Evolutionary conservation across 2,113 vertebrate genomes (phyloP).

Genomic region (Nesoenas mayeri): DNA sequence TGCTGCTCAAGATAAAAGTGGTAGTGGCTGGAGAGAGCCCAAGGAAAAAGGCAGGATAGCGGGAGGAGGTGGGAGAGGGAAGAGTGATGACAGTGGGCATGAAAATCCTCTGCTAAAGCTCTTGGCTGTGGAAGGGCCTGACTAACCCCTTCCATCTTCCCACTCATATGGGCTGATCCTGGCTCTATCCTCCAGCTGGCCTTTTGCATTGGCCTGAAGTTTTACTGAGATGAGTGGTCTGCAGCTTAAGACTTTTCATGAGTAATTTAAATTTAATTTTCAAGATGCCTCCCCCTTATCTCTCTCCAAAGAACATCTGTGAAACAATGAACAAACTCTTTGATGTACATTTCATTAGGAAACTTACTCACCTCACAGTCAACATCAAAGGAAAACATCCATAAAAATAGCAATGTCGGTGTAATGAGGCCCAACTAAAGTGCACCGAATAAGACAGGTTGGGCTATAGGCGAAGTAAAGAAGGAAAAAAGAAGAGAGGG

Average conservation of each 20-base stretch:
- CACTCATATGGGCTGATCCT: background rate
- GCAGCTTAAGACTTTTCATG: background rate
- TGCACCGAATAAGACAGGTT: background rate
- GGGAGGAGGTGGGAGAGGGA: background rate
- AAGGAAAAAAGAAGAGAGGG: background rate
- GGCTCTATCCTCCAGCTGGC: constrained; percentile 19
- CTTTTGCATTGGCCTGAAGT: background rate
- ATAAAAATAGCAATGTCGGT: background rate
- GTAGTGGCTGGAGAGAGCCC: background rate
- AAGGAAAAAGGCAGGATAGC: background rate
- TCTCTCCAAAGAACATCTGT: background rate
- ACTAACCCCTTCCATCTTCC: constrained; percentile 53
- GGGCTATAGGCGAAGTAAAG: background rate
- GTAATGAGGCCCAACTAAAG: background rate
- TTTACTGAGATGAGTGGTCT: background rate
- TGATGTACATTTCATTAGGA: constrained; percentile 28
- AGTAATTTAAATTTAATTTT: constrained; percentile 40
- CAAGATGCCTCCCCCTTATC: background rate
- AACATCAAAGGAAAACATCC: constrained; percentile 35
- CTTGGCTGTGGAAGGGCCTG: constrained; percentile 21
- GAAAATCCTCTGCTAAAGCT: background rate
- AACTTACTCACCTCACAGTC: background rate
- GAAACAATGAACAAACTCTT: constrained; percentile 11
- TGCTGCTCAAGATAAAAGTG: background rate
- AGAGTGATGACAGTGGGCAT: background rate